Base-by-base conservation (phyloP, 1,140 invertebrate genomes). In the Aphis craccivora region DNA sequence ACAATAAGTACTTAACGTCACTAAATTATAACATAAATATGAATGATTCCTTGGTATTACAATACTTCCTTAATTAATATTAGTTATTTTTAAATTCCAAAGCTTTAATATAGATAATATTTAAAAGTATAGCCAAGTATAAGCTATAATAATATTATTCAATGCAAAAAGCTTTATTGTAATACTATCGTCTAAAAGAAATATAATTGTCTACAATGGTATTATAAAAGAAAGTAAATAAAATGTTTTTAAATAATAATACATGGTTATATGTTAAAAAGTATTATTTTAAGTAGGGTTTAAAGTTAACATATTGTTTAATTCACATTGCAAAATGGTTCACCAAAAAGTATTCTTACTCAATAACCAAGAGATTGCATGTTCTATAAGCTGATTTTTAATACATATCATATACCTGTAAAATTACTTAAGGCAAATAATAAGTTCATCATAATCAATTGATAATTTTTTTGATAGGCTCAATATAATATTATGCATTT, bases 1-100 rank as follows among this genome's bases (percentile, higher is more conserved):
- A 93, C 48, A 86, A 93, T 84, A 93, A 86, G 91, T 86, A 86
- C 91, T 84, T 53, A 55, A 84, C 25, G n/a, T 30, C 81, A 86
- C 76, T 93, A 86, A 86, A 84, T 53, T 93, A 55, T 35, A 76
- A 76, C 55, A 55, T 43, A 7, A 60, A 90, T 23, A 81, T 81
- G 43, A 14, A 83, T 76, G 81, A 4, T 30, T 43, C 76, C 43
- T 48, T 81, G 81, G 30, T 48, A 81, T 3, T 48, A 40, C 35
- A 89, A 9, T 37, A 45, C 23, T 37, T 5, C 25, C 4, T 40
- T n/a, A 60, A 67, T n/a, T 90, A 60, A 43, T 90, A n/a, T 67
- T 43, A 90, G 53, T 67, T 67, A 30, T 11, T 9, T 37, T 40
- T 18, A n/a, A 67, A 67, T 5, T 67, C 30, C 35, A 90, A 90